Percentiles rank a stretch among this genome's conserved stretches.
Evolutionary conservation across 2,888 invertebrate genomes (phyloP).

Genomic region (Amphipoea oculea): DNA sequence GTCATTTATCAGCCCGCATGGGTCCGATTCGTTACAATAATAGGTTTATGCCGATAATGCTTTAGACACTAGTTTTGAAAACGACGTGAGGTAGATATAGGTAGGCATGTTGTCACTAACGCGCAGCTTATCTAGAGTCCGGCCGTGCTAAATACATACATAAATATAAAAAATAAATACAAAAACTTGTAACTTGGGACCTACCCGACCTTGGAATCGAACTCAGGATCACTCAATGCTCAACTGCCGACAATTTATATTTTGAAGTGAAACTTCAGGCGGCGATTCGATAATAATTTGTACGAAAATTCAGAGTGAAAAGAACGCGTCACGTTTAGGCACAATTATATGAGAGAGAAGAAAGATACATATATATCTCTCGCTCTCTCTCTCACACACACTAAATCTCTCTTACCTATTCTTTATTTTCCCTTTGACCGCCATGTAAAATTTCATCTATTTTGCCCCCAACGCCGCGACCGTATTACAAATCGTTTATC

Average conservation of each 20-base stretch:
- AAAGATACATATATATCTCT: too few species aligned
- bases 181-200: background rate
- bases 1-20: conserved; percentile 7
- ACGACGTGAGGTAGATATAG: background rate
- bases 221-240: background rate
- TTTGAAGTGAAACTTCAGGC: background rate
- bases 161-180: too few species aligned
- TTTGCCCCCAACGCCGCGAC: too few species aligned
- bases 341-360: too few species aligned
- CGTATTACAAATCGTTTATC: too few species aligned
- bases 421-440: too few species aligned
- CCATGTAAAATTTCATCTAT: too few species aligned
- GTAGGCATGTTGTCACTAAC: background rate
- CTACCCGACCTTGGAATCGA: background rate
- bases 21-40: background rate
- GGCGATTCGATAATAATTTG: background rate
- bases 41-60: background rate
- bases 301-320: background rate
- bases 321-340: background rate
- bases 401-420: too few species aligned
- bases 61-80: background rate
- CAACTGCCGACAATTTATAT: background rate
- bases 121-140: background rate
- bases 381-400: too few species aligned
- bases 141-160: too few species aligned